These are phyloP conservation scores for Lepus americanus DNA, from an alignment of 2,113 vertebrate species.

Conservation along the genomic window DNA sequence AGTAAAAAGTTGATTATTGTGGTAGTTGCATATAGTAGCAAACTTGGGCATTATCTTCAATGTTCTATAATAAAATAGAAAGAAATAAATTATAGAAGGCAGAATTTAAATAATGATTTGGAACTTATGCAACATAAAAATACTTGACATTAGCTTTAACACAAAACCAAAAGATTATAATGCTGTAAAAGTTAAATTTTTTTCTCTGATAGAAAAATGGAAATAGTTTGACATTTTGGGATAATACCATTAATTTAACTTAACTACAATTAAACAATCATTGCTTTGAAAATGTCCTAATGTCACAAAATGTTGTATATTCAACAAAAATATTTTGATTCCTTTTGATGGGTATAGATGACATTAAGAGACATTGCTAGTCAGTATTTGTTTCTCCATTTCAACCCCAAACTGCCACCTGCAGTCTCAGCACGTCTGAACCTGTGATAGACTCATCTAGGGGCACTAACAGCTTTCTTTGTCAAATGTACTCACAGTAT, in stretches of 20 bases:
- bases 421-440: too few species aligned
- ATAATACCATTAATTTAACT: background rate
- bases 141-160: background rate
- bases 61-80: background rate
- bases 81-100: background rate
- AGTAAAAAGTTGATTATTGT: background rate
- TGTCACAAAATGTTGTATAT: background rate
- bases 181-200: background rate
- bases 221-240: background rate
- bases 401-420: background rate
- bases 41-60: background rate
- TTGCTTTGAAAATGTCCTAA: background rate
- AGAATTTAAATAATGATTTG: background rate
- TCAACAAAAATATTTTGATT: background rate
- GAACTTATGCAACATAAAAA: background rate
- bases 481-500: background rate
- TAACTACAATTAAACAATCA: background rate
- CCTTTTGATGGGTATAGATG: background rate
- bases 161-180: background rate
- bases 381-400: background rate
- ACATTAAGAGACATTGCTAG: background rate
- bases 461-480: background rate
- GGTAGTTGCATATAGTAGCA: background rate
- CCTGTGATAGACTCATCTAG: fast-evolving
- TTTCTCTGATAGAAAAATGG: background rate